These are phyloP conservation scores for Mesorhabditis sp. DNA, from an alignment of 2,888 invertebrate species.

Conservation along the genomic window DNA sequence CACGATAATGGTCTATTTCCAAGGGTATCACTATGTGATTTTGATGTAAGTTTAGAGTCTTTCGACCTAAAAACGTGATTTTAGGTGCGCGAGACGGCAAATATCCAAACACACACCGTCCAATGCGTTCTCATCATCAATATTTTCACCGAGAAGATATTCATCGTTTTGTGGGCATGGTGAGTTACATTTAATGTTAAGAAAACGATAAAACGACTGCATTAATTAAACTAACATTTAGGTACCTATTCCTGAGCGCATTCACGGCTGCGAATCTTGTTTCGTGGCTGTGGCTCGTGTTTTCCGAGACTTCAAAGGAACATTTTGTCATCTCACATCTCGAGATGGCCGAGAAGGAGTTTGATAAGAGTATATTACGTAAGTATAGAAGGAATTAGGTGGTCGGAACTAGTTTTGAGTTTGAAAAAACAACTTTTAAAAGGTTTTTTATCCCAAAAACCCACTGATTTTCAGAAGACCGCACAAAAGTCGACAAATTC, in stretches of 20 bases:
- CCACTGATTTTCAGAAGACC: conserved; percentile 25
- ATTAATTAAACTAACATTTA: too few species aligned
- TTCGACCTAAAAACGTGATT: not conserved
- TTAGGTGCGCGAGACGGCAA: conserved; percentile 56
- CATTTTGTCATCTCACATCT: conserved; percentile 54
- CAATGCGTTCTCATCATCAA: conserved; percentile 56
- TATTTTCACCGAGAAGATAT: conserved; percentile 53
- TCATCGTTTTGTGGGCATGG: conserved; percentile 48
- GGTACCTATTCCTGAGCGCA: conserved; percentile 47
- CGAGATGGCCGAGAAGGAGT: conserved; percentile 51
- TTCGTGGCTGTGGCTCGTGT: conserved; percentile 46
- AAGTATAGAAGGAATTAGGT: not conserved
- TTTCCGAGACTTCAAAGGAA: conserved; percentile 41
- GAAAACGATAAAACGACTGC: too few species aligned
- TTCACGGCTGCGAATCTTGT: conserved; percentile 48
- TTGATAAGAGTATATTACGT: conserved; percentile 31
- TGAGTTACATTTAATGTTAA: conserved; percentile 16
- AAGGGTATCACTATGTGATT: conserved; percentile 57
- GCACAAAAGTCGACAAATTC: conserved; percentile 41
- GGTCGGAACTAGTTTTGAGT: not conserved
- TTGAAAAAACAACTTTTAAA: not conserved
- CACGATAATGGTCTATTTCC: conserved; percentile 53
- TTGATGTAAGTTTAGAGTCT: conserved; percentile 35
- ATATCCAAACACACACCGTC: conserved; percentile 51
- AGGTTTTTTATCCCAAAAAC: not conserved